Evolutionary conservation across 2,113 vertebrate genomes (phyloP).

Genomic region (Campylorhamphus procurvoides): DNA sequence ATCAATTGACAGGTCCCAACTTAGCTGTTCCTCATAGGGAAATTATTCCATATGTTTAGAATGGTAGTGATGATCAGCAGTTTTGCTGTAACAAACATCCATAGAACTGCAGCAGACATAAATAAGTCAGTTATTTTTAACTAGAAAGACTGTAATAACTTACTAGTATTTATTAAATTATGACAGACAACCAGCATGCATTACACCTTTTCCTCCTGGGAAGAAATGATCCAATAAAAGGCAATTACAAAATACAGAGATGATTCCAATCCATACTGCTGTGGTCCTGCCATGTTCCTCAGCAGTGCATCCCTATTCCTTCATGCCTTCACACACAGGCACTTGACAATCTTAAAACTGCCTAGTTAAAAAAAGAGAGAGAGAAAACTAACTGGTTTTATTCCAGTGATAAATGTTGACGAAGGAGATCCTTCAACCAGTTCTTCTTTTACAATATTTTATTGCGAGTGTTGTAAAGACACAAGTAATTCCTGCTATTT

Average conservation of each 20-base stretch:
- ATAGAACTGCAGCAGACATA: neutral
- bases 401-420: neutral
- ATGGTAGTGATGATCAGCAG: neutral
- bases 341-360: neutral
- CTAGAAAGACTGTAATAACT: neutral
- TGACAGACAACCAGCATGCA: neutral
- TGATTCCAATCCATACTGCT: neutral
- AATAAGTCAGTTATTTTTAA: neutral
- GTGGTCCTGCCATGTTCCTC: neutral
- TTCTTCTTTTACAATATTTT: neutral
- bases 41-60: neutral
- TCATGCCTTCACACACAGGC: neutral
- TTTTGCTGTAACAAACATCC: neutral
- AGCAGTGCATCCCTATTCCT: neutral
- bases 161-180: neutral
- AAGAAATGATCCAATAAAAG: neutral
- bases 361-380: neutral
- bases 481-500: neutral
- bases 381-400: neutral
- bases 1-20: neutral
- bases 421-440: neutral
- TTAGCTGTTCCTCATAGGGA: neutral
- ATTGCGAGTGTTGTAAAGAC: neutral
- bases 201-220: neutral
- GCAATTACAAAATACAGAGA: neutral